Percentiles rank a stretch among this genome's conserved stretches.
phyloP scores from a whole-genome alignment of 1,140 invertebrate genomes.

The Xylocopa sonorina region DNA sequence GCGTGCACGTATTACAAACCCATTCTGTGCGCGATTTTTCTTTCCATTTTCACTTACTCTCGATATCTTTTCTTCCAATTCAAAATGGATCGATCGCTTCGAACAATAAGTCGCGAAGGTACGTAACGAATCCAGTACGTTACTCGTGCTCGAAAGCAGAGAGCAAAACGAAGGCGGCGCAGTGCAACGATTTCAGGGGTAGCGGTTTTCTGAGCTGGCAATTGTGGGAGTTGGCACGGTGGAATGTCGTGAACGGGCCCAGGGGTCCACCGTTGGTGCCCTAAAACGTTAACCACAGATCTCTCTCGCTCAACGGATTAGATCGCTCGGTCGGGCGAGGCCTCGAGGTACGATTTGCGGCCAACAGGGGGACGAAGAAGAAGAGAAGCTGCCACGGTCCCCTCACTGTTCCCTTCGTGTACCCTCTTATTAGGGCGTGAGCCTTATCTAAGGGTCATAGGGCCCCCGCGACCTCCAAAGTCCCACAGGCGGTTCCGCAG shows the following conservation, averaged over 20 bases:
- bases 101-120: too few relatives aligned
- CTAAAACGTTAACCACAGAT: conserved; percentile 75
- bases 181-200: conserved; percentile 42
- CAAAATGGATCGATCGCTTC: too few relatives aligned
- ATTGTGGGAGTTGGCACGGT: conserved; percentile 64
- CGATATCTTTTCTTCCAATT: too few relatives aligned
- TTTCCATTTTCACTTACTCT: too few relatives aligned
- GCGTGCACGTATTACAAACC: too few relatives aligned
- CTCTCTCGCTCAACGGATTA: conserved; percentile 66
- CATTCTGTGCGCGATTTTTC: too few relatives aligned
- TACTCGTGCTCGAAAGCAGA: too few relatives aligned
- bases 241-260: conserved; percentile 66
- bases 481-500: conserved; percentile 72
- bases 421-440: conserved; percentile 82
- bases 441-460: conserved; percentile 81
- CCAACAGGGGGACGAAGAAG: conserved; percentile 51
- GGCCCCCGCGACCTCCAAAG: conserved; percentile 76
- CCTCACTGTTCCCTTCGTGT: conserved; percentile 68
- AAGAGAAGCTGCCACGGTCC: conserved; percentile 60
- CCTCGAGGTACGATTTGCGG: conserved; percentile 61
- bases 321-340: conserved; percentile 66
- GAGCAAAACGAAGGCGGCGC: not conserved
- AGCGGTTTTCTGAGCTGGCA: conserved; percentile 49
- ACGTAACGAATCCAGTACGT: not conserved
- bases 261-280: conserved; percentile 49